Base-by-base conservation (phyloP, 2,888 invertebrate genomes). In the Hecatera dysodea region DNA sequence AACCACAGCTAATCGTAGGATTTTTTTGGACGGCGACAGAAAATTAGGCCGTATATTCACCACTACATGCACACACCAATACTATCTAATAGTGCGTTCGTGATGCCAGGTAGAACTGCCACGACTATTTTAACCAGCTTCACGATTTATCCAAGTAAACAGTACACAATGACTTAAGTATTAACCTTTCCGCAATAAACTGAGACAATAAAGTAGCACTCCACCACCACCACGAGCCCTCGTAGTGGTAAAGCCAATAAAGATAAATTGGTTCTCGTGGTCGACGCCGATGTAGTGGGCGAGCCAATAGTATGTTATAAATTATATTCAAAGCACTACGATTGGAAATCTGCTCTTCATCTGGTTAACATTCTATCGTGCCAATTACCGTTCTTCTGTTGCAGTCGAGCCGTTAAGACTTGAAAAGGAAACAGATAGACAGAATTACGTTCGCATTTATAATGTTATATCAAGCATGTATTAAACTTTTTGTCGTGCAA, bases 181-280 rank as follows among this genome's bases (percentile, higher is more conserved):
- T 60, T 65, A 60, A 76, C 55, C 50, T 57, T 68, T 56, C 46
- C 12, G 46, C 57, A 71, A 59, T 78, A 78, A 75, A 78, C 46
- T 33, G 22, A n/a, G 57, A 59, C 62, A 42, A 63, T 75, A 78
- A 75, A 75, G 71, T 50, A 44, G n/a, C 24, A 57, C n/a, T n/a
- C n/a, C n/a, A n/a, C 46, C 60, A 48, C 27, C 19, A 42, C 15
- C n/a, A 17, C 27, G 5, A 48, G 63, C 42, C 29, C 9, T 61
- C 56, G 22, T 33, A 70, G 78, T 62, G 46, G 22, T 29, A 29
- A 39, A 57, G 44, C 56, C 48, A 69, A 77, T 61, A 74, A 70
- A 60, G 27, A 44, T 62, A 53, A 71, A 63, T 72, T 63, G 52
- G 56, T 59, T 78, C 52, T 53, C n/a, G 72, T 60, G 56, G 56